These are phyloP conservation scores for human (Homo sapiens) DNA, from an alignment of 2,113 vertebrate species.

Conservation along the genomic window GRCh38 chr6:109297501-109298000, in stretches of 20 bases:
- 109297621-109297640: constrained; percentile 26
- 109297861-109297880: neutral
- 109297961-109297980: neutral
- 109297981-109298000: neutral
- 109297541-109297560: constrained; percentile 38
- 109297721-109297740: neutral
- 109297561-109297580: neutral
- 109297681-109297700: neutral
- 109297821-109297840: neutral
- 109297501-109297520: neutral
- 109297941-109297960: neutral
- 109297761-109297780: neutral
- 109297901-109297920: neutral
- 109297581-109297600: constrained; percentile 23
- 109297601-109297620: neutral
- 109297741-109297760: neutral
- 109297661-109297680: neutral
- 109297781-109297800: neutral
- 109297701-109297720: neutral
- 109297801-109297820: neutral
- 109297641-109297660: neutral
- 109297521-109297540: constrained; percentile 29
- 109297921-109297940: neutral
- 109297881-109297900: neutral
- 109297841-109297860: neutral